Conservation (phyloP, 2,113 vertebrate species). For the Lycocorax pyrrhopterus region DNA sequence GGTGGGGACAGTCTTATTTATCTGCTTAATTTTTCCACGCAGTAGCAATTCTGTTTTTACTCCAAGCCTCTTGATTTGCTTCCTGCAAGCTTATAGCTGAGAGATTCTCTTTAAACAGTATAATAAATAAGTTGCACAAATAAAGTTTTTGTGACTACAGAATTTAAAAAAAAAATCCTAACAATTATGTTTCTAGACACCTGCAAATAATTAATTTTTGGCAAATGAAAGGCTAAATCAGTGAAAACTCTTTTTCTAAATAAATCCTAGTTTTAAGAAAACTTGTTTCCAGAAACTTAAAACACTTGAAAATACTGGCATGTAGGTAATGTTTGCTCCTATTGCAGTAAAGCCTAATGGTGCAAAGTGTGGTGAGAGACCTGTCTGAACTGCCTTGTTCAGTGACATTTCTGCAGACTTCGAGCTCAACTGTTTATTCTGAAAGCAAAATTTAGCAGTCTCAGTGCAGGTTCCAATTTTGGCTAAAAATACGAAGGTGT, state of each 20-base stretch:
- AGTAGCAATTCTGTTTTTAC: background rate
- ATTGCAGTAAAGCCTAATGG: background rate
- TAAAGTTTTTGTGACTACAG: background rate
- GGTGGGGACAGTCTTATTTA: background rate
- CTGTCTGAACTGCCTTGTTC: background rate
- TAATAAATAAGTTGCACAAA: background rate
- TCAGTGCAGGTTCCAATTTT: background rate
- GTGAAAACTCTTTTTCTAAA: background rate
- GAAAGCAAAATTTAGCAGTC: background rate
- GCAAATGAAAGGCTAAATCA: background rate
- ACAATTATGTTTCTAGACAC: background rate
- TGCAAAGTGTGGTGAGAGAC: fast-evolving
- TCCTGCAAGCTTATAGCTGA: background rate
- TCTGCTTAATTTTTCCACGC: background rate
- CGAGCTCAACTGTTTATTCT: background rate
- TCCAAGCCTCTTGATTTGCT: background rate
- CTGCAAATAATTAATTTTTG: background rate
- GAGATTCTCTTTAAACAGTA: background rate
- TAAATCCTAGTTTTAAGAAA: background rate
- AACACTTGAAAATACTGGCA: background rate
- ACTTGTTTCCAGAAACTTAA: background rate
- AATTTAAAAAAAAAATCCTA: background rate
- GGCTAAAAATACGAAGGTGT: background rate
- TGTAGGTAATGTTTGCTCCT: background rate
- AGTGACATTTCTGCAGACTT: background rate